These are phyloP conservation scores for Eulemur macaco DNA, from an alignment of 2,113 vertebrate genomes.

Conservation along the genomic window DNA sequence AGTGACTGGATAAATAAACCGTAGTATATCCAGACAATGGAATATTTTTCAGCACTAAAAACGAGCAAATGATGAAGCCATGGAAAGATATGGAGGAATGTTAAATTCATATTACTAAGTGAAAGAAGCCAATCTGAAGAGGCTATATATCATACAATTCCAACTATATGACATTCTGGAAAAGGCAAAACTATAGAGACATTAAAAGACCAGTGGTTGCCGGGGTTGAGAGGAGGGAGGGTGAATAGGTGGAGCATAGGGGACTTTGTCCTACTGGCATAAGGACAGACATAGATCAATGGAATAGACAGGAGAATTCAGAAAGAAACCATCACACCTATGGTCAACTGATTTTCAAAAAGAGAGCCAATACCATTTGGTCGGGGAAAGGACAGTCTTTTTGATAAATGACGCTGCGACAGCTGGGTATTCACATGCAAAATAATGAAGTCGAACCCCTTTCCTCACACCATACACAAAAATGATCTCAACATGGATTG, in stretches of 20 bases:
- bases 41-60: not conserved
- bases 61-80: not conserved
- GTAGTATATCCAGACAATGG: not conserved
- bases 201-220: not conserved
- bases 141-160: not conserved
- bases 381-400: not conserved
- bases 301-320: slow-evolving; percentile 3
- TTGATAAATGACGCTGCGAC: not conserved
- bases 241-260: not conserved
- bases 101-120: not conserved
- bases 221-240: not conserved
- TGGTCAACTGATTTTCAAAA: slow-evolving; percentile 10
- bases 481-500: not conserved
- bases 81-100: not conserved
- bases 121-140: not conserved
- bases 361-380: not conserved
- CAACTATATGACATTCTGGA: not conserved
- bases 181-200: not conserved
- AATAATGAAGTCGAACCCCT: not conserved
- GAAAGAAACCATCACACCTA: slow-evolving; percentile 27
- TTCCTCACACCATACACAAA: not conserved
- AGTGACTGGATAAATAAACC: not conserved
- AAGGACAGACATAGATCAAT: slow-evolving; percentile 4
- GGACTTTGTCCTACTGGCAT: not conserved
- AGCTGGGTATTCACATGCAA: not conserved